Evolutionary conservation across 2,888 invertebrate species (phyloP).

Genomic region (Cephalotes varians): DNA sequence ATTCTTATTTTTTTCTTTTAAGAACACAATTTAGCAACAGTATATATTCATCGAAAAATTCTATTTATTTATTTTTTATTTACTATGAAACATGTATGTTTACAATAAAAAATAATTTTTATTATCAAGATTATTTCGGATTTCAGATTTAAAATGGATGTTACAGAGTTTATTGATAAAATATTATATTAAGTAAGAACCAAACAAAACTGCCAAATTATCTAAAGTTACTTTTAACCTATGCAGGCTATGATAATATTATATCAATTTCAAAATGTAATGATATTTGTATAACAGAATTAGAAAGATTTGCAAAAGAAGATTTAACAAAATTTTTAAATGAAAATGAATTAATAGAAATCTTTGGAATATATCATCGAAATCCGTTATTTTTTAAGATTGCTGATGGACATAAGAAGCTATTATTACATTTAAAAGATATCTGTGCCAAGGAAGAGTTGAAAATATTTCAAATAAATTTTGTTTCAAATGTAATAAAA

Average conservation of each 20-base stretch:
- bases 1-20: too few species aligned
- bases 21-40: too few species aligned
- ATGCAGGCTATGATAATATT: constrained; percentile 9
- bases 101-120: not conserved
- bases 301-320: constrained; percentile 8
- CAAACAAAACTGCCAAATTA: not conserved
- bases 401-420: not conserved
- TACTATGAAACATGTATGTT: not conserved
- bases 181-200: not conserved
- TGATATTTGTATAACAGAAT: not conserved
- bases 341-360: not conserved
- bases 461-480: constrained; percentile 19
- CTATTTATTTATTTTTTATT: too few species aligned
- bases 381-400: not conserved
- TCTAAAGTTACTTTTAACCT: constrained; percentile 4
- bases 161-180: not conserved
- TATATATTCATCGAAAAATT: too few species aligned
- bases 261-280: not conserved
- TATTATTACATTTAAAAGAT: not conserved
- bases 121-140: not conserved
- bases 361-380: not conserved
- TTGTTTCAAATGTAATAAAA: not conserved
- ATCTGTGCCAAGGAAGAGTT: not conserved
- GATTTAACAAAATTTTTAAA: constrained; percentile 16
- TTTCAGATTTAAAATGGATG: constrained; percentile 10